Base-by-base conservation (phyloP, 1,140 invertebrate genomes). In the Cotesia typhae region DNA sequence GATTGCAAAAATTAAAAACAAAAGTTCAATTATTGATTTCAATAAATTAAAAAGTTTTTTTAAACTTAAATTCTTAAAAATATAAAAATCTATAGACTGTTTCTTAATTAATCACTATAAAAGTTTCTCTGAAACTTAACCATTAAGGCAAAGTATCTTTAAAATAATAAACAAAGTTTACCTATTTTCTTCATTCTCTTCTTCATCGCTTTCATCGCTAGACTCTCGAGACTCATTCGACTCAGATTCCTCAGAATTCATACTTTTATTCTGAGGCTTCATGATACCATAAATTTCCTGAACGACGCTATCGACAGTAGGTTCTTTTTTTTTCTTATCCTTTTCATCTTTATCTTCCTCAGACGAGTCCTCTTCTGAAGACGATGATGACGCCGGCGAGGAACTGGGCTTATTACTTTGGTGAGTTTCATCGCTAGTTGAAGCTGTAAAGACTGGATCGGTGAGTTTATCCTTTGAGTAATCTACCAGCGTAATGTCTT, bases 141-240 rank as follows among this genome's bases (percentile, higher is more conserved):
- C 28, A 28, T 28, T 28, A 28, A 28, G 28, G 3, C 28, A 28
- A 28, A 28, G 28, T 28, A 28, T 28, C 28, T 28, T 28, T 28
- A 28, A 28, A 59, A 20, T 59, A 59, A 28, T 28, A 20, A n/a
- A 14, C 53, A 55, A 17, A 67, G 65, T 28, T 47, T 69, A 84
- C 83, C 83, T 80, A 10, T 67, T 81, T 57, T 85, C 82, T 55
- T 84, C 80, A 1, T 80, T 74, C 36, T 80, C 76, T 37, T 83
- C 78, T 3, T 84, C 82, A 9, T 82, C 78, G 70, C 78, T 52
- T 36, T 38, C 20, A 41, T 52, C 55, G 41, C 37, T 38, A 60
- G 47, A 36, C 14, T 66, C 51, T 20, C 20, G 20, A 20, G 59
- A 53, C 41, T 64, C 52, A 14, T 63, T 37, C 3, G 60, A 57